Percentiles rank a stretch among this genome's conserved stretches.
phyloP scores from a whole-genome alignment of 2,797 vertebrate genomes.

The Merluccius polli region DNA sequence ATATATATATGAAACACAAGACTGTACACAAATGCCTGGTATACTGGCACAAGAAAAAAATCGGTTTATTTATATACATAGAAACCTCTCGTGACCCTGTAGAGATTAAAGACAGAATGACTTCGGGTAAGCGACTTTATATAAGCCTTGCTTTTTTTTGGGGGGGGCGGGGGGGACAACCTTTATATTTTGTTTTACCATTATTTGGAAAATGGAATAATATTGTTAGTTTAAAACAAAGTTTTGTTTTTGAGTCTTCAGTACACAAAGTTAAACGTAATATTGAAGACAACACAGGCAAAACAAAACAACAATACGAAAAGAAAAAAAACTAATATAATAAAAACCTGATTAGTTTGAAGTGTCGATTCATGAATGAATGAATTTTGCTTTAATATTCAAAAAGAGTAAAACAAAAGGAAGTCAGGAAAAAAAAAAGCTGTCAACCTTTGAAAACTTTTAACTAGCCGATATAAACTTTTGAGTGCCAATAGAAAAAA shows the following conservation, averaged over 20 bases:
- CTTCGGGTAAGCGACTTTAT: background rate
- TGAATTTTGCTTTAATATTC: background rate
- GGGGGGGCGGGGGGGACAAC: too few relatives aligned
- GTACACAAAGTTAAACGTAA: background rate
- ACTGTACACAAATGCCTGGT: background rate
- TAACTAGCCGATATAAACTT: background rate
- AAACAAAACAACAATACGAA: background rate
- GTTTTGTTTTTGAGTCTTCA: background rate
- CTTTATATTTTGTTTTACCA: background rate
- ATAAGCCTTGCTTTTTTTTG: background rate
- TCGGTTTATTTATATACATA: background rate
- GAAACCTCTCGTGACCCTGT: background rate
- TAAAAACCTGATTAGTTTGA: background rate
- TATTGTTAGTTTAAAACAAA: background rate
- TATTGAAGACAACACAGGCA: too few relatives aligned
- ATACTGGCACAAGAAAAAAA: background rate
- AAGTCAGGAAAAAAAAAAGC: background rate
- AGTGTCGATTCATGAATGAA: background rate
- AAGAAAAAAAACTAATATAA: background rate
- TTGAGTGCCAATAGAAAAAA: background rate
- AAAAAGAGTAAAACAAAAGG: background rate
- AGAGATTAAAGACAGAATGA: background rate
- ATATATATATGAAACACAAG: background rate
- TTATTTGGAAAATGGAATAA: background rate
- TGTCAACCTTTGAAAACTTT: background rate